Evolutionary conservation across 2,888 invertebrate species (phyloP).

Genomic region (Chalcis sispes): DNA sequence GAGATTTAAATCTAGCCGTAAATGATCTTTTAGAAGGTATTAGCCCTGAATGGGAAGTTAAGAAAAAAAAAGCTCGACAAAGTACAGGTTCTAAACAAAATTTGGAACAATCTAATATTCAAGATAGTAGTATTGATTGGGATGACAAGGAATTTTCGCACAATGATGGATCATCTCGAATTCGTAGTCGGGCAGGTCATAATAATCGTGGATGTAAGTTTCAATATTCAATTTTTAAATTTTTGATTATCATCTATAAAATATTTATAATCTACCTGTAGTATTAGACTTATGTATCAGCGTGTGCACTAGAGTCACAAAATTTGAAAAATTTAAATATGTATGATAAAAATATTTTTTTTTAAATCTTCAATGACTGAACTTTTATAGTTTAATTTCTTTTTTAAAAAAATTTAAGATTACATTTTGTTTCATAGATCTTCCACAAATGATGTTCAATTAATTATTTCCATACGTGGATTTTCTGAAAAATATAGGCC

Average conservation of each 20-base stretch:
- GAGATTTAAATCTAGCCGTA: slow-evolving; percentile 90
- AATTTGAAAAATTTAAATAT: too few relatives aligned
- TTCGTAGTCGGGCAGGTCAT: slow-evolving; percentile 71
- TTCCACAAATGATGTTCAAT: too few relatives aligned
- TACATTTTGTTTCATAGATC: too few relatives aligned
- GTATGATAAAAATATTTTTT: too few relatives aligned
- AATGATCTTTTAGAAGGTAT: slow-evolving; percentile 87
- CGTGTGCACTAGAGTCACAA: too few relatives aligned
- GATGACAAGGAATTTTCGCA: slow-evolving; percentile 64
- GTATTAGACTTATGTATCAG: too few relatives aligned
- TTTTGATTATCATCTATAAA: not conserved
- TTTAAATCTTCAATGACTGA: too few relatives aligned
- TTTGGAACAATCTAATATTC: slow-evolving; percentile 74
- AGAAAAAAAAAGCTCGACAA: slow-evolving; percentile 90
- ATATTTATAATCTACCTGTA: too few relatives aligned
- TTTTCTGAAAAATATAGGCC: too few relatives aligned
- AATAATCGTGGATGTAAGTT: slow-evolving; percentile 79
- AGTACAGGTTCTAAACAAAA: slow-evolving; percentile 77
- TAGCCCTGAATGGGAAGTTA: slow-evolving; percentile 92
- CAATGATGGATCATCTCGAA: slow-evolving; percentile 30
- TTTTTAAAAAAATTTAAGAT: too few relatives aligned
- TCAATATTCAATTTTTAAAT: not conserved
- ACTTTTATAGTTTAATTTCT: too few relatives aligned
- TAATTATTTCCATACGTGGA: too few relatives aligned
- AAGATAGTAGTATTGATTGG: slow-evolving; percentile 77